phyloP scores from a whole-genome alignment of 1,140 invertebrate genomes.

The Megalopta genalis region DNA sequence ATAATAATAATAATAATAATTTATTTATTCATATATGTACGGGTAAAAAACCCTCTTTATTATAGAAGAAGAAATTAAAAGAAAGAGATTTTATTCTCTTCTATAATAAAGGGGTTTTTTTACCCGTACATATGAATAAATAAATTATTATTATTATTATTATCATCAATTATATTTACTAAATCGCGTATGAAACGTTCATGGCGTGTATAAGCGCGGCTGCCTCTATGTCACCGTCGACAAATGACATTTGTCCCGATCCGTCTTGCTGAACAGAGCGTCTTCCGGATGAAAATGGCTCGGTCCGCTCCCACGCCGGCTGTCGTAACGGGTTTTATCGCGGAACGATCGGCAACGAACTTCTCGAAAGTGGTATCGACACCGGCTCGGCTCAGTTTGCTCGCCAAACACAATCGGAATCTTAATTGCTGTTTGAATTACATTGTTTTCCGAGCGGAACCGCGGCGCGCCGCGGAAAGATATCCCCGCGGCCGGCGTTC shows the following conservation, averaged over 20 bases:
- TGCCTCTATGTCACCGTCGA: background rate
- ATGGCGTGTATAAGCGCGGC: no score
- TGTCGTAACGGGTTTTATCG: background rate
- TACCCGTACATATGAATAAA: no score
- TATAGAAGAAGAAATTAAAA: no score
- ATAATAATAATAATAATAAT: no score
- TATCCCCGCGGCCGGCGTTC: background rate
- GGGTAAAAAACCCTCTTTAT: no score
- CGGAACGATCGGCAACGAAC: background rate
- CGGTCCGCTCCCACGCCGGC: no score
- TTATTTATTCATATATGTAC: no score
- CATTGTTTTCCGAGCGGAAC: slow-evolving; percentile 16
- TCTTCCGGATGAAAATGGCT: background rate
- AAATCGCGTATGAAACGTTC: no score
- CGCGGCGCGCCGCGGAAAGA: background rate
- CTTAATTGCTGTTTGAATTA: slow-evolving; percentile 29
- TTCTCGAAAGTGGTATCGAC: slow-evolving; percentile 12
- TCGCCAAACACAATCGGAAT: slow-evolving; percentile 7
- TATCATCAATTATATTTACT: no score
- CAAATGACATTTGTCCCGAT: background rate
- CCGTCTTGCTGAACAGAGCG: background rate
- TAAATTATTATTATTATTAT: no score
- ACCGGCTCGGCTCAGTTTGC: background rate
- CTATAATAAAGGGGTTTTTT: no score
- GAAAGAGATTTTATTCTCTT: no score